Evolutionary conservation across 2,888 invertebrate genomes (phyloP).

Genomic region (Amphipyra berbera): DNA sequence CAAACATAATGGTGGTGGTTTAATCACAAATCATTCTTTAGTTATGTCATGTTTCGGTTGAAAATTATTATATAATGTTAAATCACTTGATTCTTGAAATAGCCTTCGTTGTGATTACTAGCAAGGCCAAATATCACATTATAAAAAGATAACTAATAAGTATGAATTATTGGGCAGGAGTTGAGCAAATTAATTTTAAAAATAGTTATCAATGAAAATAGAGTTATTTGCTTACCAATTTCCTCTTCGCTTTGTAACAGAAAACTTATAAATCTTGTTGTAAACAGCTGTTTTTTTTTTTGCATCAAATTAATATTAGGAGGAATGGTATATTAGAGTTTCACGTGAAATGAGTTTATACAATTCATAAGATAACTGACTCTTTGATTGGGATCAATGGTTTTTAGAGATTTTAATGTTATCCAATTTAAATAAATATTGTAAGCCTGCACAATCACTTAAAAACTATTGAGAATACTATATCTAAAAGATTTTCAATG

Average conservation of each 20-base stretch:
- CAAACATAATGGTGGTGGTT: conserved; percentile 56
- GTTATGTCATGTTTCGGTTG: conserved; percentile 34
- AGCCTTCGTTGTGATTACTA: conserved; percentile 42
- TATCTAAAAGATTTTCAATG: not conserved
- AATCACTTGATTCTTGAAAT: conserved; percentile 15
- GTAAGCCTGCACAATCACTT: conserved; percentile 3
- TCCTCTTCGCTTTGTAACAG: not conserved
- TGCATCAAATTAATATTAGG: not conserved
- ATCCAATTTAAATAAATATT: not conserved
- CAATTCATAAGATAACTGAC: not conserved
- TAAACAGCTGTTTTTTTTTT: not conserved
- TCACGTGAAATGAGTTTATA: not conserved
- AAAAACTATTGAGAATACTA: not conserved
- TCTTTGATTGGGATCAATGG: not conserved
- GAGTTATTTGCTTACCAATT: too few species aligned
- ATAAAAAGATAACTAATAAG: conserved; percentile 36
- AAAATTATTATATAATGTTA: conserved; percentile 19
- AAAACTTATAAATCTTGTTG: not conserved
- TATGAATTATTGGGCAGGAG: conserved; percentile 8
- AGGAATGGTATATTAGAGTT: not conserved
- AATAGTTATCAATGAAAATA: not conserved
- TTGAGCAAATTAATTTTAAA: conserved; percentile 1
- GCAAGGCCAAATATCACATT: conserved; percentile 42
- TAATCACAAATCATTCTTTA: conserved; percentile 37
- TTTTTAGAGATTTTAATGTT: not conserved